Percentiles rank a stretch among this genome's conserved stretches.
Conservation (phyloP, 2,797 vertebrate species). For the Glyptemys insculpta region DNA sequence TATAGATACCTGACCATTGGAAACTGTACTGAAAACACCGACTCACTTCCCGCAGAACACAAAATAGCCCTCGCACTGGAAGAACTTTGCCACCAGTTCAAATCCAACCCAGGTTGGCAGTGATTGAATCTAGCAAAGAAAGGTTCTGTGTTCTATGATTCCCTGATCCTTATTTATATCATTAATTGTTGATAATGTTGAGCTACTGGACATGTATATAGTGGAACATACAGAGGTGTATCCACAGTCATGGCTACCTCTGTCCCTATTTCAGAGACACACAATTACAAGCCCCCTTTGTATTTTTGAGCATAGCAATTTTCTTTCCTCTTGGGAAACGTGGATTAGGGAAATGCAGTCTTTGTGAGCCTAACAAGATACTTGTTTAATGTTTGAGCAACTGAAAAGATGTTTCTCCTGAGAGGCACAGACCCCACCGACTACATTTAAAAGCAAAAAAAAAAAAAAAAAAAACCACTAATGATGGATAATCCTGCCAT, state of each 20-base stretch:
- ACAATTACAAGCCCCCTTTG: background rate
- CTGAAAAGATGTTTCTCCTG: background rate
- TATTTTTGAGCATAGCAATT: background rate
- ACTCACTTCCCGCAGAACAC: background rate
- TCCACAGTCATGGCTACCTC: background rate
- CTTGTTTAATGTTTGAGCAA: background rate
- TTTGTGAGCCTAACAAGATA: background rate
- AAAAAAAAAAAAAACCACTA: background rate
- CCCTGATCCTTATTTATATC: background rate
- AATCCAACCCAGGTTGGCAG: background rate
- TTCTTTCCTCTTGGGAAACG: background rate
- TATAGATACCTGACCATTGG: background rate
- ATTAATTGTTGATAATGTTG: slow-evolving; percentile 13
- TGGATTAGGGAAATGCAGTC: background rate
- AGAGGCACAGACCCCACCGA: background rate
- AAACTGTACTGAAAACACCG: background rate
- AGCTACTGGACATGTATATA: background rate
- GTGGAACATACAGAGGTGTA: background rate
- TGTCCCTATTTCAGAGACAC: background rate
- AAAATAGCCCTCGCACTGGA: background rate
- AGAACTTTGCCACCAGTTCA: background rate
- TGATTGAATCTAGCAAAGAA: background rate
- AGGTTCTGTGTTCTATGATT: background rate
- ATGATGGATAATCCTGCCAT: background rate
- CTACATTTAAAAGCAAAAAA: background rate